Base-by-base conservation (phyloP, 1,140 invertebrate genomes). In the Anoplophora glabripennis region DNA sequence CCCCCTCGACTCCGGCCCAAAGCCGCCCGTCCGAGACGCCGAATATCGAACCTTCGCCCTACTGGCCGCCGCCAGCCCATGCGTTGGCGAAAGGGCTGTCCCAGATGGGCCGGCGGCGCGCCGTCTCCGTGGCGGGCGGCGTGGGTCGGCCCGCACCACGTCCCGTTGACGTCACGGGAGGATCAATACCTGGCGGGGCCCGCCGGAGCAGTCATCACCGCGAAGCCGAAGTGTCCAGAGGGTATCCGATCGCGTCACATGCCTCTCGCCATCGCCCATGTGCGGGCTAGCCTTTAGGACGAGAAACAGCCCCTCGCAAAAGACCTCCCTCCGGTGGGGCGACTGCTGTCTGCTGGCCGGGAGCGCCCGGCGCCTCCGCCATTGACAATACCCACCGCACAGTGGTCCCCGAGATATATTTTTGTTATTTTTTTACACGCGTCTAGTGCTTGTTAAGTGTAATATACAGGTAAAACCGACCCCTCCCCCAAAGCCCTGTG, bases 241-340 rank as follows among this genome's bases (percentile, higher is more conserved):
- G 42, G 37, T 38, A 45, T 59, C 57, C 11, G 46, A 53, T 48
- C 53, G 53, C 42, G 65, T 71, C 71, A 66, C 59, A 69, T 71
- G 70, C 64, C 53, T 66, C 65, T 69, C 62, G 58, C 44, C 54
- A 63, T 64, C 80, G 87, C 88, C 84, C 87, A 94, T 94, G 92
- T 93, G 88, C 83, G 89, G 89, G 81, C 84, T 92, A 87, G 89
- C 86, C 80, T 93, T 93, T 88, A 93, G 86, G 83, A 93, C 92
- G 76, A 89, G 90, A 80, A 94, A 94, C 82, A 93, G 89, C 83
- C 92, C 92, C 82, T 93, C 90, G 79, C 91, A 93, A 82, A 94
- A 93, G 84, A 94, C 92, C 78, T 93, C 90, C 77, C 86, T 94
- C 67, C 87, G 92, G 79, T 94, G 92, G 92, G 91, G 92, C 75